Evolutionary conservation across 2,888 invertebrate species (phyloP).

Genomic region (Drosophila infuscata): DNA sequence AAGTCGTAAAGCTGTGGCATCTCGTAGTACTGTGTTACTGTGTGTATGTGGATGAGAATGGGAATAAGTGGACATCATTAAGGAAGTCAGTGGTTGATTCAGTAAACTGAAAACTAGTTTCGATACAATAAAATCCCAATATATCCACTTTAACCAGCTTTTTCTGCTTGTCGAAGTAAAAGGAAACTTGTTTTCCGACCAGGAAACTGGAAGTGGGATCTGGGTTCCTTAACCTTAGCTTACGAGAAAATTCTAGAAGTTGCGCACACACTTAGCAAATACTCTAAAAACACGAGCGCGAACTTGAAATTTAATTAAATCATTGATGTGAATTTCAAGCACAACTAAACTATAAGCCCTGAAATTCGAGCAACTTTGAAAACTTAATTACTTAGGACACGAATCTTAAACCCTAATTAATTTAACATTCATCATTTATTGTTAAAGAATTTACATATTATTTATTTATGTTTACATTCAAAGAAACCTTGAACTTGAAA

Average conservation of each 20-base stretch:
- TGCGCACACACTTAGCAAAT: neutral
- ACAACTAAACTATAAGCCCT: neutral
- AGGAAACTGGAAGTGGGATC: slow-evolving; percentile 30
- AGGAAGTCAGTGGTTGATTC: slow-evolving; percentile 32
- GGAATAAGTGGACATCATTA: slow-evolving; percentile 26
- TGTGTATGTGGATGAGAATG: slow-evolving; percentile 16
- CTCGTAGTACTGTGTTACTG: slow-evolving; percentile 83
- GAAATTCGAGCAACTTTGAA: neutral
- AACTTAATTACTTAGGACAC: neutral
- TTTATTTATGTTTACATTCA: neutral
- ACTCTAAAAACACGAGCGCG: neutral
- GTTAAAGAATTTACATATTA: neutral
- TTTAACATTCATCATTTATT: neutral
- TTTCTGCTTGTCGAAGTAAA: slow-evolving; percentile 40
- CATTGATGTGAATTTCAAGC: no score
- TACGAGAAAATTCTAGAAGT: slow-evolving; percentile 5
- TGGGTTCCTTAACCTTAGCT: slow-evolving; percentile 14
- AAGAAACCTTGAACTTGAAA: neutral
- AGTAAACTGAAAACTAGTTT: slow-evolving; percentile 42
- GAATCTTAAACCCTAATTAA: neutral
- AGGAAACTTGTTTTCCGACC: slow-evolving; percentile 55
- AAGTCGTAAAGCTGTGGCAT: slow-evolving; percentile 83
- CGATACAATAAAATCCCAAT: slow-evolving; percentile 24
- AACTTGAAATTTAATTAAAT: neutral
- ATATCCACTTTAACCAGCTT: slow-evolving; percentile 18